Percentiles rank a stretch among this genome's conserved stretches.
phyloP scores from a whole-genome alignment of 2,888 invertebrate species.

The Achlya flavicornis region DNA sequence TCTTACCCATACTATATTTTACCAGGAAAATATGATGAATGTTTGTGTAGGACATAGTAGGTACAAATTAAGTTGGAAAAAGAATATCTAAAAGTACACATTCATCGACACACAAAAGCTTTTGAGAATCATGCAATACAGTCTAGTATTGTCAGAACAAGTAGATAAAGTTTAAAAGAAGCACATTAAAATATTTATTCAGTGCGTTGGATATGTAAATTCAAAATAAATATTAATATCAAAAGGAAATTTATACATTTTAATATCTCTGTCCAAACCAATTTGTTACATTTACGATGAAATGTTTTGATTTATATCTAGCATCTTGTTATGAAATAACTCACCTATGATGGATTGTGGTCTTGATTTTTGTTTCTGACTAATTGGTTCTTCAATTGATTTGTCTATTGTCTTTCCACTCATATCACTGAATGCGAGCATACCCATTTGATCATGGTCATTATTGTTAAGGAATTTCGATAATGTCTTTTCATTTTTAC shows the following conservation, averaged over 20 bases:
- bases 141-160: conserved; percentile 20
- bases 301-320: not conserved
- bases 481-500: conserved; percentile 90
- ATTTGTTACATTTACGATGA: not conserved
- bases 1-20: not conserved
- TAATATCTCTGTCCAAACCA: not conserved
- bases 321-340: conserved; percentile 32
- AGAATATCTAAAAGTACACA: not conserved
- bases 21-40: not conserved
- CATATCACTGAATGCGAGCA: conserved; percentile 70
- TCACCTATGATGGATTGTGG: conserved; percentile 78
- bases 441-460: conserved; percentile 73
- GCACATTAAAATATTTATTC: conserved; percentile 3
- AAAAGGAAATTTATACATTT: not conserved
- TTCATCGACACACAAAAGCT: conserved; percentile 10
- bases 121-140: conserved; percentile 8
- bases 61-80: not conserved
- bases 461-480: conserved; percentile 73
- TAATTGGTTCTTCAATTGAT: conserved; percentile 54
- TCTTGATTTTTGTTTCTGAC: conserved; percentile 61
- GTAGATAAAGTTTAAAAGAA: conserved; percentile 21
- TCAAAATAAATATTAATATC: not conserved
- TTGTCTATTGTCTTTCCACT: conserved; percentile 48
- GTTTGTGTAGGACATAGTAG: too few species aligned
- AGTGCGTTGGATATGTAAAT: not conserved